phyloP scores from a whole-genome alignment of 2,888 invertebrate genomes.

The Vanessa cardui region DNA sequence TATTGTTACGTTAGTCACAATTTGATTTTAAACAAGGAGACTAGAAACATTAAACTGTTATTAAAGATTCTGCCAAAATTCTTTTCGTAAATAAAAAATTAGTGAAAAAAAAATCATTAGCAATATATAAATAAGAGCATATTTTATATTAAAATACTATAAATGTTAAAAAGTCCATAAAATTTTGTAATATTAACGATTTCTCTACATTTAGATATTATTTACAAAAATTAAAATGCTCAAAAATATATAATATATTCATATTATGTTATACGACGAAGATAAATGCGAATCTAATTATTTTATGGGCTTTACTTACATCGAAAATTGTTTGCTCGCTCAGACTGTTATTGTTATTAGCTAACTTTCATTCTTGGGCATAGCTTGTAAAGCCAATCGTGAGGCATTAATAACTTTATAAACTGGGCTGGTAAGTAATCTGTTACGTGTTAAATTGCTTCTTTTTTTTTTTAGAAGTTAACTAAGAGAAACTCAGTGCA shows the following conservation, averaged over 20 bases:
- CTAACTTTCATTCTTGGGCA: constrained; percentile 5
- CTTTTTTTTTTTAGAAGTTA: constrained; percentile 5
- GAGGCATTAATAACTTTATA: constrained; percentile 29
- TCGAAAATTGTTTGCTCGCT: constrained; percentile 47
- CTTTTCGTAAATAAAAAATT: constrained; percentile 16
- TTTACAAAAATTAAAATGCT: constrained; percentile 71
- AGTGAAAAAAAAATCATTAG: constrained; percentile 22
- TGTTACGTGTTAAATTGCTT: neutral
- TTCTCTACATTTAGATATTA: constrained; percentile 53
- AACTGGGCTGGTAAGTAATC: neutral
- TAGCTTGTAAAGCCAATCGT: constrained; percentile 7
- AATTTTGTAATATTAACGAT: constrained; percentile 70
- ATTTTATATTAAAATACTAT: constrained; percentile 33
- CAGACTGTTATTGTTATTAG: constrained; percentile 28
- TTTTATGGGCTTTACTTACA: constrained; percentile 34
- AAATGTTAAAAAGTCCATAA: constrained; percentile 50
- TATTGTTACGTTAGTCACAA: constrained; percentile 23
- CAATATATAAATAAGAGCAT: constrained; percentile 33
- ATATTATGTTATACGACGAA: constrained; percentile 40
- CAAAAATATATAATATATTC: constrained; percentile 66
- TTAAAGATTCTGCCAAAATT: neutral
- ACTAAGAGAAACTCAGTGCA: constrained; percentile 43
- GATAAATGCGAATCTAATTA: constrained; percentile 21
- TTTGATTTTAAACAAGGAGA: constrained; percentile 13
- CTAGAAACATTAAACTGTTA: constrained; percentile 5